A percentile compares a stretch with the other conserved stretches of the same genome.
These are phyloP conservation scores for Vollenhovia emeryi DNA, from an alignment of 1,140 invertebrate species.

Conservation along the genomic window DNA sequence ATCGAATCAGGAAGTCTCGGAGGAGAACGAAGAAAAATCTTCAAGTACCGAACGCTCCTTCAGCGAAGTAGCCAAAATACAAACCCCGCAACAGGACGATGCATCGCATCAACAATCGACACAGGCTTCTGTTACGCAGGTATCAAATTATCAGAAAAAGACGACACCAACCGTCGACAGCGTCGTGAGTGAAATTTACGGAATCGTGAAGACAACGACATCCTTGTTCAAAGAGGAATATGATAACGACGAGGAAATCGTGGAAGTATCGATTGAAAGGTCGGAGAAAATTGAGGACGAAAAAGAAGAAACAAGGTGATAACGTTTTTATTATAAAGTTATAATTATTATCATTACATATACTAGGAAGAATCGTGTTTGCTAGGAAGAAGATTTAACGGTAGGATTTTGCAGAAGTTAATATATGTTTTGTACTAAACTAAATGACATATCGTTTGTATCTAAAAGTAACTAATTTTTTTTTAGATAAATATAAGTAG, in stretches of 20 bases:
- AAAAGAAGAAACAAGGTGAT: slow-evolving; percentile 78
- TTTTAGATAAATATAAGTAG: not conserved
- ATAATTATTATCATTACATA: no score
- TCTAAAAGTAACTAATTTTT: not conserved
- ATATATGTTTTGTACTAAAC: not conserved
- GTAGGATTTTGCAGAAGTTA: not conserved
- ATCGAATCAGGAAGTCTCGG: slow-evolving; percentile 47
- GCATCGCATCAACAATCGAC: not conserved
- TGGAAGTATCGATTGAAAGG: slow-evolving; percentile 27
- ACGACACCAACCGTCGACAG: slow-evolving; percentile 75
- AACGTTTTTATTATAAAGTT: not conserved
- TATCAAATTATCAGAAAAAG: slow-evolving; percentile 33
- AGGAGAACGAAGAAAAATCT: slow-evolving; percentile 32
- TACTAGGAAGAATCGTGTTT: not conserved
- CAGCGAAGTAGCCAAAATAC: not conserved
- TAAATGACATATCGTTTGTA: no score
- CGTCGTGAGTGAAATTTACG: slow-evolving; percentile 76
- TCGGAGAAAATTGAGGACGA: slow-evolving; percentile 71
- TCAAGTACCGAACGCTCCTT: not conserved
- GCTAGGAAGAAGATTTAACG: not conserved
- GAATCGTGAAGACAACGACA: slow-evolving; percentile 69
- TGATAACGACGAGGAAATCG: slow-evolving; percentile 24
- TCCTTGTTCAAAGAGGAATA: slow-evolving; percentile 66
- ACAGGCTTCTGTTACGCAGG: not conserved
- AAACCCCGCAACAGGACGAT: not conserved